Percentiles rank a stretch among this genome's conserved stretches.
phyloP scores from a whole-genome alignment of 2,797 vertebrate genomes.

The Cirrhinus molitorella region DNA sequence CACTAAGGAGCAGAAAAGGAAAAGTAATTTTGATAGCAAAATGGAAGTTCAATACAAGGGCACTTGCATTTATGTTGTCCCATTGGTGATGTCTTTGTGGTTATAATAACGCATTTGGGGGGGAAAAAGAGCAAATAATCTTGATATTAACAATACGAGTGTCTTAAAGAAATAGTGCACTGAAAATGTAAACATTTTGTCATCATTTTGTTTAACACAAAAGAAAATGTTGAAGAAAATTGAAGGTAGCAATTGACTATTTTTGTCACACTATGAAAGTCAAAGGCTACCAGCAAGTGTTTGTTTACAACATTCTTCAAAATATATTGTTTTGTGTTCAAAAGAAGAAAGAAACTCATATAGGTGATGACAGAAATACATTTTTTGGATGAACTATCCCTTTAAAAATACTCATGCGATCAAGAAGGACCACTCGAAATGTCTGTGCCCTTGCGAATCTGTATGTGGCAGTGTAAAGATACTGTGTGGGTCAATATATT shows the following conservation, averaged over 20 bases:
- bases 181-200: background rate
- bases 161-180: background rate
- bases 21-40: background rate
- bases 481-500: slow-evolving; percentile 20
- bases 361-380: background rate
- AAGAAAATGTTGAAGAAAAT: too few relatives aligned
- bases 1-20: background rate
- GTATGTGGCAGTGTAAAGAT: background rate
- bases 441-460: background rate
- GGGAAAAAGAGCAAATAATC: background rate
- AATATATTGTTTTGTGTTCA: background rate
- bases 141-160: background rate
- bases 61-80: background rate
- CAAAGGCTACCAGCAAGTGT: background rate
- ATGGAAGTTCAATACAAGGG: background rate
- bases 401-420: background rate
- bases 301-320: background rate
- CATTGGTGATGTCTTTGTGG: slow-evolving; percentile 19
- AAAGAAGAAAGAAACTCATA: background rate
- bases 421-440: background rate
- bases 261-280: too few relatives aligned
- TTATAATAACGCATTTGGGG: background rate
- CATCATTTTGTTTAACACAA: background rate
- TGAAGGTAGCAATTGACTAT: too few relatives aligned
- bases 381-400: background rate